Base-by-base conservation (phyloP, 2,113 vertebrate species). In the Tricholaema leucomelas region DNA sequence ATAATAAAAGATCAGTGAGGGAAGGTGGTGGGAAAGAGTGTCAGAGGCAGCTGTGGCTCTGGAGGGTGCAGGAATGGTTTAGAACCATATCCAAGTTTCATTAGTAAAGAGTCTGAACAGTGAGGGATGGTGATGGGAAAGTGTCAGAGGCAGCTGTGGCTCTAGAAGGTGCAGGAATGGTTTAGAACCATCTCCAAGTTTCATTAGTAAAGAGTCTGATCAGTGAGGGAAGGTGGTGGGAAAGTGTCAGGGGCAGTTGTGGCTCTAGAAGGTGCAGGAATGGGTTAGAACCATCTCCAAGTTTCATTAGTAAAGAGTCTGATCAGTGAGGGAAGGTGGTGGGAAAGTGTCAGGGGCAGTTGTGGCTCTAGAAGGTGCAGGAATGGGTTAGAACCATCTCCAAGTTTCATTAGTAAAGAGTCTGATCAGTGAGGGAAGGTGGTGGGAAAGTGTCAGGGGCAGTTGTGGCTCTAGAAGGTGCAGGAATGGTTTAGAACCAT, bases 101-200 rank as follows among this genome's bases (percentile, higher is more conserved):
- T 80, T 77, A 92, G 85, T 75, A 92, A 87, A 73, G 27, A 69
- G 60, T 46, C 21, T 94, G n/a, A n/a, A n/a, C n/a, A n/a, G n/a
- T n/a, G n/a, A n/a, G n/a, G n/a, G n/a, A n/a, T n/a, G n/a, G n/a
- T n/a, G n/a, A n/a, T n/a, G n/a, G n/a, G n/a, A n/a, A n/a, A n/a
- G n/a, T n/a, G n/a, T n/a, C n/a, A n/a, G n/a, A n/a, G n/a, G n/a
- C 78, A 69, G 66, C 10, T 48, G 40, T n/a, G 44, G 44, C 50
- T 92, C 81, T 69, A 50, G 25, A 81, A n/a, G 42, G n/a, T 12
- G 15, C 36, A 74, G 71, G 28, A 80, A 54, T 16, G n/a, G 33
- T 69, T 90, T 52, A 52, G 55, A 78, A 91, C 33, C 52, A 10
- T 31, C 69, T 59, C 76, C 12, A 8, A 7, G 15, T 91, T 82